Conservation (phyloP, 2,888 invertebrate species). For the Drosophila kambysellisi region DNA sequence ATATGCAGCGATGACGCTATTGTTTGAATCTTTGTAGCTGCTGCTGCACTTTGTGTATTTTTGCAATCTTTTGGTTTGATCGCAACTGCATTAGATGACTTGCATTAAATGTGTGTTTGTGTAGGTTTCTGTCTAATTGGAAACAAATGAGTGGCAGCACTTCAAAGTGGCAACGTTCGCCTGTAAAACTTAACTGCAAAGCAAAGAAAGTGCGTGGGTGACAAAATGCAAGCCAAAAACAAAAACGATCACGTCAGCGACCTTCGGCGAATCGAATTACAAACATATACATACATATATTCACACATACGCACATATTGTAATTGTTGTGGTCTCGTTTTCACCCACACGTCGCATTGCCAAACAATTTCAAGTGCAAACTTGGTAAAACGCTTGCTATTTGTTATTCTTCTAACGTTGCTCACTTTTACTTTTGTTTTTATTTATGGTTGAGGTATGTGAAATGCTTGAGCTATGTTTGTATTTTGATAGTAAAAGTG, state of each 20-base stretch:
- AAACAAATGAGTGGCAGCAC: slow-evolving; percentile 6
- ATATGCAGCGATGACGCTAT: slow-evolving; percentile 77
- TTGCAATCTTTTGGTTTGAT: slow-evolving; percentile 9
- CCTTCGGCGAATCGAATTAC: slow-evolving; percentile 54
- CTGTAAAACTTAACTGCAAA: neutral
- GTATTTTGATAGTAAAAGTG: neutral
- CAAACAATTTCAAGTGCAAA: slow-evolving; percentile 76
- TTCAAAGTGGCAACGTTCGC: slow-evolving; percentile 27
- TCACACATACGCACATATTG: slow-evolving; percentile 6
- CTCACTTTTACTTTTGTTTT: slow-evolving; percentile 67
- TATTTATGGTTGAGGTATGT: slow-evolving; percentile 21
- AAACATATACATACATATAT: slow-evolving; percentile 9
- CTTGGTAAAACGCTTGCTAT: slow-evolving; percentile 51
- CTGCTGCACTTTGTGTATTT: slow-evolving; percentile 47
- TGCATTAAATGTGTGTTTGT: slow-evolving; percentile 17
- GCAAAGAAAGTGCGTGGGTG: slow-evolving; percentile 47
- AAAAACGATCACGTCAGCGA: slow-evolving; percentile 62
- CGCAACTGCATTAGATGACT: slow-evolving; percentile 31
- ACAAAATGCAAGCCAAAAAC: slow-evolving; percentile 29
- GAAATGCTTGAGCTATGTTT: neutral
- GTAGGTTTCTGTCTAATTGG: slow-evolving; percentile 24
- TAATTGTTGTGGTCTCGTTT: slow-evolving; percentile 24
- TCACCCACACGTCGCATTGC: slow-evolving; percentile 73
- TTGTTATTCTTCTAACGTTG: slow-evolving; percentile 64
- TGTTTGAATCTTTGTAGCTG: slow-evolving; percentile 47